Evolutionary conservation across 2,888 invertebrate genomes (phyloP).

Genomic region (Adelphocoris suturalis): DNA sequence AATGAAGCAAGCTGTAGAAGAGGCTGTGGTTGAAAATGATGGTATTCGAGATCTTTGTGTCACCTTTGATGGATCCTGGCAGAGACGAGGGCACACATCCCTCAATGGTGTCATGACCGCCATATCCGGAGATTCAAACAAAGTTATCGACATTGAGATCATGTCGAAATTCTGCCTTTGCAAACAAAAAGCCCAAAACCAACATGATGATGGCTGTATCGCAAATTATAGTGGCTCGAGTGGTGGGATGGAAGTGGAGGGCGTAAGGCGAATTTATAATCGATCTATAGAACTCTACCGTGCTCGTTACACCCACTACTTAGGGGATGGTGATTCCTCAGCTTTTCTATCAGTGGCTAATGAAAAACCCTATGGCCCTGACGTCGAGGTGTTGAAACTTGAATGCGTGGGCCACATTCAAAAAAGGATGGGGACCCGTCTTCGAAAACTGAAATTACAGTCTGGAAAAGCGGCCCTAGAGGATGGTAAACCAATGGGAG

Average conservation of each 20-base stretch:
- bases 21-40: not conserved
- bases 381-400: not conserved
- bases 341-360: not conserved
- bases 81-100: constrained; percentile 33
- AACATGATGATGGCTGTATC: not conserved
- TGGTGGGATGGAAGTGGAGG: constrained; percentile 38
- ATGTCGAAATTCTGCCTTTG: constrained; percentile 48
- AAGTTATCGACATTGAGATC: constrained; percentile 39
- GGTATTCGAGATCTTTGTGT: not conserved
- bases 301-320: constrained; percentile 2
- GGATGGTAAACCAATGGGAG: constrained; percentile 71
- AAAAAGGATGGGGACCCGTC: constrained; percentile 24
- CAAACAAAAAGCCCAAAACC: not conserved
- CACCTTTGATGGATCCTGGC: not conserved
- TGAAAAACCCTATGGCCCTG: constrained; percentile 28
- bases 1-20: not conserved
- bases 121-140: not conserved
- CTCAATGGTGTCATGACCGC: constrained; percentile 33
- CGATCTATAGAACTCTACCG: not conserved
- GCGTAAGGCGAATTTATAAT: not conserved
- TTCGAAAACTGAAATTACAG: not conserved
- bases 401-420: constrained; percentile 38
- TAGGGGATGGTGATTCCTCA: constrained; percentile 29
- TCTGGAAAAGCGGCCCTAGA: constrained; percentile 74
- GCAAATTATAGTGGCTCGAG: constrained; percentile 39